Percentiles rank a stretch among this genome's conserved stretches.
phyloP scores from a whole-genome alignment of 2,888 invertebrate genomes.

The Taenaris catops region DNA sequence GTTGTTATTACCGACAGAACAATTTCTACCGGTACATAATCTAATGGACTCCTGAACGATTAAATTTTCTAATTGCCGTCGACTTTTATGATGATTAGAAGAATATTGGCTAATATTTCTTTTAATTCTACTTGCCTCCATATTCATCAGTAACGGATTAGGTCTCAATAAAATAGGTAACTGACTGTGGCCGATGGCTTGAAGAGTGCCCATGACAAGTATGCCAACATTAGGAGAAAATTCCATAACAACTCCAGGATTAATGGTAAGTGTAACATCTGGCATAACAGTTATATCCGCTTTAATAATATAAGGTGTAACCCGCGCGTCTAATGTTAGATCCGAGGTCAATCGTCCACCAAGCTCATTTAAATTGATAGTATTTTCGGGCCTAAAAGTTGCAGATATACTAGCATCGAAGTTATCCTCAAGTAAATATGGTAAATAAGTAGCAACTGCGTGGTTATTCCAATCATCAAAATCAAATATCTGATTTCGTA shows the following conservation, averaged over 20 bases:
- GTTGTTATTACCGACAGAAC: slow-evolving; percentile 77
- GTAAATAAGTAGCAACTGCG: slow-evolving; percentile 94
- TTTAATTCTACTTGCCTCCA: slow-evolving; percentile 56
- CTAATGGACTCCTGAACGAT: slow-evolving; percentile 83
- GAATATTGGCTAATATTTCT: slow-evolving; percentile 57
- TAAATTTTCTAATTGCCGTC: slow-evolving; percentile 79
- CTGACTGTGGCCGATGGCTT: slow-evolving; percentile 88
- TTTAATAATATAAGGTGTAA: slow-evolving; percentile 87
- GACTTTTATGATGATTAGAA: slow-evolving; percentile 48
- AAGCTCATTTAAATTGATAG: slow-evolving; percentile 82
- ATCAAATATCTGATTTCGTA: slow-evolving; percentile 94
- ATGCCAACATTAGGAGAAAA: slow-evolving; percentile 98
- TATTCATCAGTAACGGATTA: slow-evolving; percentile 45
- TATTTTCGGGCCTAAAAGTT: slow-evolving; percentile 78
- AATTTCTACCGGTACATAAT: slow-evolving; percentile 88
- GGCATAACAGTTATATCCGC: slow-evolving; percentile 99
- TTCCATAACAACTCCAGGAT: slow-evolving; percentile 94
- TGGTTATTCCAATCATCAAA: slow-evolving; percentile 99
- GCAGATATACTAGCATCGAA: slow-evolving; percentile 89
- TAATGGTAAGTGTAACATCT: slow-evolving; percentile 90
- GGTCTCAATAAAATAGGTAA: slow-evolving; percentile 90
- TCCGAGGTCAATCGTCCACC: slow-evolving; percentile 88
- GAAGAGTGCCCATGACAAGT: slow-evolving; percentile 93
- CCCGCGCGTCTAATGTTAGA: slow-evolving; percentile 81
- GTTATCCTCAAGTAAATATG: slow-evolving; percentile 89